Percentiles rank a stretch among this genome's conserved stretches.
These are phyloP conservation scores for Panthera leo DNA, from an alignment of 2,113 vertebrate genomes.

Conservation along the genomic window DNA sequence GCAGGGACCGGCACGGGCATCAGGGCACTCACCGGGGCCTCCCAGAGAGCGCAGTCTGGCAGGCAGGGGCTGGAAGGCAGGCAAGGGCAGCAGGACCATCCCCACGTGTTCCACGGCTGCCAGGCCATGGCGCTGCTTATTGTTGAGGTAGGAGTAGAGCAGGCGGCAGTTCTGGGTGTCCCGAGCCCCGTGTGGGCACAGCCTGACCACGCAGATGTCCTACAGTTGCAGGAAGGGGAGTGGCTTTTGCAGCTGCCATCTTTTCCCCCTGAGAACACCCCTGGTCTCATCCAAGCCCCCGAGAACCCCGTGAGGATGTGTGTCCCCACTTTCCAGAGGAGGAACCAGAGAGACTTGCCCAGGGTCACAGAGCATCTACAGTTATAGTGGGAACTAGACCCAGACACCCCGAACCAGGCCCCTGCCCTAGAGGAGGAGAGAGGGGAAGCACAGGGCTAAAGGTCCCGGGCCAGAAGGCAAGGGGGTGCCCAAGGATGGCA, in stretches of 20 bases:
- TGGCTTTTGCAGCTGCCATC: neutral
- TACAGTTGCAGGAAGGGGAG: neutral
- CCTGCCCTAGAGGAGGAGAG: neutral
- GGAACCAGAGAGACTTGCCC: neutral
- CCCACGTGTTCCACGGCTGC: constrained; percentile 9
- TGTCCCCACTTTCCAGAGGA: neutral
- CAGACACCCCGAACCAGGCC: neutral
- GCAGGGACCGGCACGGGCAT: neutral
- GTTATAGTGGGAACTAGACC: neutral
- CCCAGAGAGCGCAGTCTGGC: constrained; percentile 74
- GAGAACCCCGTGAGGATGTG: neutral
- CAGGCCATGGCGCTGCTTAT: constrained; percentile 76
- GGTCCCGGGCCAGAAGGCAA: neutral
- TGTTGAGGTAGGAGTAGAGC: constrained; percentile 82
- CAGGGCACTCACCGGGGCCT: constrained; percentile 79
- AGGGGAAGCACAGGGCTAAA: neutral
- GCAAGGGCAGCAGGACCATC: constrained; percentile 79
- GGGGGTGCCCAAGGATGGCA: too few species aligned
- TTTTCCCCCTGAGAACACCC: neutral
- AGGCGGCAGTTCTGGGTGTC: constrained; percentile 68
- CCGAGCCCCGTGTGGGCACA: constrained; percentile 67
- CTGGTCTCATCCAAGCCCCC: neutral
- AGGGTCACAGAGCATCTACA: neutral
- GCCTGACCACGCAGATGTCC: constrained; percentile 73
- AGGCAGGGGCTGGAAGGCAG: constrained; percentile 82